Evolutionary conservation across 2,113 vertebrate genomes (phyloP), one percentile per base, ranked within the genome.

Genomic region (Pao palembangensis): DNA sequence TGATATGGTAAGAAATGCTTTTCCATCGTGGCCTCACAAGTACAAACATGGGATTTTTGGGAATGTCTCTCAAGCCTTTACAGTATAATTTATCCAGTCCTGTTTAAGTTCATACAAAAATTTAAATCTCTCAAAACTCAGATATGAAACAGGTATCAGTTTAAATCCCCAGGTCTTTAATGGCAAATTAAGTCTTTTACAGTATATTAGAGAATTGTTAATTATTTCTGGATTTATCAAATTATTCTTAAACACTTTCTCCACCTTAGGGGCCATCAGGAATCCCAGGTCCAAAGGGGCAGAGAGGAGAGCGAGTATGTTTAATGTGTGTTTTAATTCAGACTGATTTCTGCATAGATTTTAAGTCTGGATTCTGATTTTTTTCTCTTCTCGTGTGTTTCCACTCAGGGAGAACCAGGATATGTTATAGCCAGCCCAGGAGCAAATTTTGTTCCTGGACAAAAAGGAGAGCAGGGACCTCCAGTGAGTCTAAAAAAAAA

Each of bases 281-380:
- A 18, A 69, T 75, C 50, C 66, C 93, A 5, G 94, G 94, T 68
- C 78, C 84, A 23, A 89, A 79, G 0, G 94, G 94, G 14, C 93
- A 93, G 8, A 93, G 94, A 88, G 94, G 94, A 78, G 93, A 95
- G 55, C 91, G 93, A 75, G 94, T 95, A 72, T 90, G 93, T 91
- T 17, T 18, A 34, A 44, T 34, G 3, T 52, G 6, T 10, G 41
- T 47, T 53, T 52, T 48, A 0, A 14, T 44, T 38, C 34, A 18
- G 12, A 48, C 49, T 5, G 14, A 13, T 49, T 47, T 12, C 31
- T 47, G 44, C 44, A 7, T 63, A 28, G 51, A 17, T 31, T 14
- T 2, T 11, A 7, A 13, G 6, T 34, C 3, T 52, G 16, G 51
- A 5, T 10, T 47, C 1, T n/a, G n/a, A 15, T 41, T 51, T 6